Conservation (phyloP, 1,140 invertebrate genomes). For the Condylostylus longicornis region DNA sequence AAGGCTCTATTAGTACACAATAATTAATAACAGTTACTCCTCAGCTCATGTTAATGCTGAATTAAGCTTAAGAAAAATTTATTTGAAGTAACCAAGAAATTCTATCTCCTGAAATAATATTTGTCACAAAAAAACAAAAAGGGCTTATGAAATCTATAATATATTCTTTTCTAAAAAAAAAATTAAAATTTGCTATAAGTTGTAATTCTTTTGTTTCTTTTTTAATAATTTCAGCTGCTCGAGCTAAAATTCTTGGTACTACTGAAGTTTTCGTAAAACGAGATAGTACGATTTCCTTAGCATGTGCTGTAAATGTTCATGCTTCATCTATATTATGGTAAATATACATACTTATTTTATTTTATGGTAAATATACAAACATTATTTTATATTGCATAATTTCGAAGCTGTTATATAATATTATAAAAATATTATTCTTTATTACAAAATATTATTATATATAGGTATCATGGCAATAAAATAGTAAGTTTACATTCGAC, state of each 20-base stretch:
- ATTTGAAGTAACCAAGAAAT: no score
- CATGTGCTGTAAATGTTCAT: constrained; percentile 74
- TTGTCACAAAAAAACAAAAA: no score
- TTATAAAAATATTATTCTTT: neutral
- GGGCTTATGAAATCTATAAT: no score
- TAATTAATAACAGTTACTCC: no score
- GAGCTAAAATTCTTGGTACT: constrained; percentile 70
- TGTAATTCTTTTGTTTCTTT: no score
- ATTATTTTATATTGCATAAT: neutral
- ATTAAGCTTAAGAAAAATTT: no score
- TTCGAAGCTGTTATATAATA: neutral
- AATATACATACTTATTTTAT: neutral
- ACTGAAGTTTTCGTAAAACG: constrained; percentile 78
- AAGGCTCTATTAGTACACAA: no score
- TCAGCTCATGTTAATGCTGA: no score
- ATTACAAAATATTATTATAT: no score
- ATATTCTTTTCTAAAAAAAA: no score
- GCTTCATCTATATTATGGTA: constrained; percentile 41
- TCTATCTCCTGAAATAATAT: no score
- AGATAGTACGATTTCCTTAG: constrained; percentile 77
- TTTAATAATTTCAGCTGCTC: constrained; percentile 47
- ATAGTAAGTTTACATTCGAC: constrained; percentile 76
- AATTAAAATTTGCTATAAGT: no score
- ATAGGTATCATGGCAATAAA: constrained; percentile 59
- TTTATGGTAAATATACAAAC: neutral